Evolutionary conservation across 2,888 invertebrate species (phyloP), one percentile per base, ranked within the genome.

Genomic region (Fragum sueziense): DNA sequence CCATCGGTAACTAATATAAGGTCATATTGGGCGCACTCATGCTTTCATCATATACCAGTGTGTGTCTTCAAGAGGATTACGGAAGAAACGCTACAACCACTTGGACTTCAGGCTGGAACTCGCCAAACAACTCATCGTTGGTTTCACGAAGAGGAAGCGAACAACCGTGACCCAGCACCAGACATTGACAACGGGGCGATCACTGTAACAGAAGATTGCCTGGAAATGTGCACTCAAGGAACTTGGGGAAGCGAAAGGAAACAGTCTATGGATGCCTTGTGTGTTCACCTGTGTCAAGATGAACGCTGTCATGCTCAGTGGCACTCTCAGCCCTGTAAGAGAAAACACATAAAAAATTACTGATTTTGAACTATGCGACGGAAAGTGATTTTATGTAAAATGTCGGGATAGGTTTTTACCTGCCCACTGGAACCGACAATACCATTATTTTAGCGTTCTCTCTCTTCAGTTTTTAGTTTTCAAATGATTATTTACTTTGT

Each of bases 31-130:
- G n/a, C n/a, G n/a, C n/a, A 74, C 76, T 1, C 76, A 80, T 51
- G 74, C 80, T 1, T 80, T 74, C 34, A 70, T 75, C 27, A 29
- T 76, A 20, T 76, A 65, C 57, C 62, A 76, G 41, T n/a, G 22
- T 20, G 47, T 17, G 3, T 54, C 70, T 6, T 25, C 20, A 2
- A 33, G 41, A n/a, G 20, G 25, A 3, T 33, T 22, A 17, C 65
- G 22, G 51, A 67, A 54, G 47, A 37, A 72, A 29, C 3, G 72
- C 20, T 76, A 14, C 25, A 31, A 25, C 17, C 76, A 76, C 34
- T 59, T 76, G 0, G 76, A 76, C 33, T 76, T 76, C 29, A 29
- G 68, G 2, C 14, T 57, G n/a, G 76, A 76, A 27, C 41, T 70
- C 7, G 59, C 52, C 6, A 54, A 37, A 11, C 33, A 72, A 1